Evolutionary conservation across 1,140 invertebrate genomes (phyloP).

Genomic region (Prorops nasuta): DNA sequence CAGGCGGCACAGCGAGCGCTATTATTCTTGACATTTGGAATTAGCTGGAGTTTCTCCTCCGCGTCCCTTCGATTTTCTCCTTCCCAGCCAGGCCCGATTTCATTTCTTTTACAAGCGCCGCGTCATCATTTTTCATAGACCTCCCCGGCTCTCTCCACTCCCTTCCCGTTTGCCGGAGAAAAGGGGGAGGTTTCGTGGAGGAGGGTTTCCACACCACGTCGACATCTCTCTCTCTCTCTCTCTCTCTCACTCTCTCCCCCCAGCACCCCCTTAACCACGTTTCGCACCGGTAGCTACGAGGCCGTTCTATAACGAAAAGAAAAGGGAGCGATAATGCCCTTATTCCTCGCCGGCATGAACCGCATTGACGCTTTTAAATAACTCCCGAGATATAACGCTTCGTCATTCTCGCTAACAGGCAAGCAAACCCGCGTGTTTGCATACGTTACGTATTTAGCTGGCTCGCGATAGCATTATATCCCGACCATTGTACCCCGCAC

Average conservation of each 20-base stretch:
- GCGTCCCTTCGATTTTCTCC: slow-evolving; percentile 32
- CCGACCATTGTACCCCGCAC: too few species aligned
- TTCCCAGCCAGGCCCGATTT: slow-evolving; percentile 43
- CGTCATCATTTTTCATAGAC: slow-evolving; percentile 58
- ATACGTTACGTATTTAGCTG: too few species aligned
- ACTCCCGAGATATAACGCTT: slow-evolving; percentile 19
- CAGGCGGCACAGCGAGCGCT: too few species aligned
- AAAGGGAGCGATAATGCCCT: slow-evolving; percentile 11
- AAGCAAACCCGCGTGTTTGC: background rate
- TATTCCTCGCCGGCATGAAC: slow-evolving; percentile 25
- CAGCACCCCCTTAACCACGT: slow-evolving; percentile 11
- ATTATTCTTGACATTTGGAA: slow-evolving; percentile 28
- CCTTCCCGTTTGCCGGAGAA: background rate
- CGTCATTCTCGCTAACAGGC: slow-evolving; percentile 27
- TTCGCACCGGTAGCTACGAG: background rate
- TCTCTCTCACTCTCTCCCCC: slow-evolving; percentile 30
- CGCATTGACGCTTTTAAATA: slow-evolving; percentile 26
- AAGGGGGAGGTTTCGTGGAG: slow-evolving; percentile 17
- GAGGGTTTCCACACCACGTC: slow-evolving; percentile 13
- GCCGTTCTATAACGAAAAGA: too few species aligned
- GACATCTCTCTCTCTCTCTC: background rate
- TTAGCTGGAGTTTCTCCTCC: slow-evolving; percentile 26
- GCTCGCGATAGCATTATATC: too few species aligned
- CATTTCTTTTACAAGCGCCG: slow-evolving; percentile 51
- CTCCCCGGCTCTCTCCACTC: slow-evolving; percentile 16